Evolutionary conservation across 2,888 invertebrate species (phyloP).

Genomic region (Pandemis heparana): DNA sequence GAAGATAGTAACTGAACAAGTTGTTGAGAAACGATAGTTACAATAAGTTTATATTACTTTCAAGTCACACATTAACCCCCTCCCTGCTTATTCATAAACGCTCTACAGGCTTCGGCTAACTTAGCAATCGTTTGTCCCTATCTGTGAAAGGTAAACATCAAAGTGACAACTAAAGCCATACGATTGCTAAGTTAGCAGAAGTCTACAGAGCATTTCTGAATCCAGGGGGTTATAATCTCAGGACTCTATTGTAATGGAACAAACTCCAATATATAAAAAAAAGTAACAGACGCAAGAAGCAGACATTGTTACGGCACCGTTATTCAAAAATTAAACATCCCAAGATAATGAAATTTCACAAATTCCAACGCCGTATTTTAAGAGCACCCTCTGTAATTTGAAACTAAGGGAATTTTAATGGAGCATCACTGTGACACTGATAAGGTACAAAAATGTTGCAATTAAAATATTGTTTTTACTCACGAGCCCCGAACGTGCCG

Average conservation of each 20-base stretch:
- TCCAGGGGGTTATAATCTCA: too few relatives aligned
- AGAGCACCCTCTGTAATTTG: slow-evolving; percentile 42
- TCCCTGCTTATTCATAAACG: too few relatives aligned
- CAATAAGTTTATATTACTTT: neutral
- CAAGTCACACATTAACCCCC: too few relatives aligned
- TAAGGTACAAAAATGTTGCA: slow-evolving; percentile 41
- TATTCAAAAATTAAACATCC: slow-evolving; percentile 44
- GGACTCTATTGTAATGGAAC: too few relatives aligned
- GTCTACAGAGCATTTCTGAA: too few relatives aligned
- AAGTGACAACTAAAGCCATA: too few relatives aligned
- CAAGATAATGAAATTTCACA: slow-evolving; percentile 52
- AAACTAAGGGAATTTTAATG: slow-evolving; percentile 46
- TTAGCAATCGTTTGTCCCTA: too few relatives aligned
- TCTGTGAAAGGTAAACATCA: too few relatives aligned
- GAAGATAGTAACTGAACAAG: too few relatives aligned
- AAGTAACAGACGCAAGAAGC: neutral
- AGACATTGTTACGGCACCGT: slow-evolving; percentile 15
- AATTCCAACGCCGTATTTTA: slow-evolving; percentile 44
- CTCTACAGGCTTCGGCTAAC: too few relatives aligned
- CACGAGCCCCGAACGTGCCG: neutral
- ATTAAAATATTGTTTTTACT: slow-evolving; percentile 36
- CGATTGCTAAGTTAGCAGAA: too few relatives aligned
- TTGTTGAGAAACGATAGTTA: too few relatives aligned
- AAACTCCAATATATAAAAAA: neutral
- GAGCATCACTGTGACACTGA: slow-evolving; percentile 40